Percentiles rank a stretch among this genome's conserved stretches.
Conservation (phyloP, 2,113 vertebrate genomes). For the Psammodynastes pulverulentus region DNA sequence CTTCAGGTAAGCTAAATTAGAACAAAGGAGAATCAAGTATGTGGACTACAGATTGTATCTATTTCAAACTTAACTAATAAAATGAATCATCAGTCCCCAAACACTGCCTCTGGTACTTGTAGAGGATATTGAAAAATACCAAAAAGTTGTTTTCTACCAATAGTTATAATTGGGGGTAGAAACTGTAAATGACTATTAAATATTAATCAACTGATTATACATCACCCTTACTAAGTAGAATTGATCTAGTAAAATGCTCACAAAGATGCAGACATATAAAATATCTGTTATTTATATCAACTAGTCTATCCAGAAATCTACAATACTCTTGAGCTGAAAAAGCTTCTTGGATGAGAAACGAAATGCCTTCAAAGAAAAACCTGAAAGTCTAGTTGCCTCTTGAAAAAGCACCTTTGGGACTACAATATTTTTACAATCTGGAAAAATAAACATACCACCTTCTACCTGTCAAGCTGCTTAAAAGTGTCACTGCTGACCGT, state of each 20-base stretch:
- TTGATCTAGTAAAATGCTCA: neutral
- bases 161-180: neutral
- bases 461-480: neutral
- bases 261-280: neutral
- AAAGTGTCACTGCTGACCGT: neutral
- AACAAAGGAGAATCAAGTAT: neutral
- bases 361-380: no score
- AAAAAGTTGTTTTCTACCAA: neutral
- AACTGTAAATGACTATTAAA: neutral
- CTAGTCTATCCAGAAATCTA: neutral
- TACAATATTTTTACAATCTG: neutral
- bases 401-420: no score
- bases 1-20: slow-evolving; percentile 80
- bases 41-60: neutral
- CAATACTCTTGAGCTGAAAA: neutral
- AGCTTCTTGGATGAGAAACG: no score
- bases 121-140: neutral
- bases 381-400: no score
- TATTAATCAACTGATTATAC: neutral
- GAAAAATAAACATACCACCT: neutral
- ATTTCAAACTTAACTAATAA: neutral
- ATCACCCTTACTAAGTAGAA: neutral
- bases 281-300: neutral
- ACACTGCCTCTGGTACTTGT: neutral
- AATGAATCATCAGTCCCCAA: neutral